Conservation (phyloP, 1,140 invertebrate species). For the Rhyacophila brunnea region DNA sequence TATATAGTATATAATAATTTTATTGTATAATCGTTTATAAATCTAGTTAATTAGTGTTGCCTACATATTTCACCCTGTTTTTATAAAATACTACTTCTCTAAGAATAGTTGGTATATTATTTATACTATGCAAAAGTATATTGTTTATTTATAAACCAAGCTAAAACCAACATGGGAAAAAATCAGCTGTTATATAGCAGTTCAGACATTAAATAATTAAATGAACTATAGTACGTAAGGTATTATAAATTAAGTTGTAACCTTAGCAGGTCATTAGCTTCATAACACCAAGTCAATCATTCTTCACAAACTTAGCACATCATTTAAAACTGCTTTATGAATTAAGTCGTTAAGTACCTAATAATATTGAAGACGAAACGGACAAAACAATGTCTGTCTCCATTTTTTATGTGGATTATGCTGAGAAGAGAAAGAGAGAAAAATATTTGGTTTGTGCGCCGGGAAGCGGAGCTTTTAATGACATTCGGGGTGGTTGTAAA, state of each 20-base stretch:
- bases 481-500: conserved; percentile 31
- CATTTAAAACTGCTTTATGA: conserved; percentile 28
- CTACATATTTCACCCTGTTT: too few relatives aligned
- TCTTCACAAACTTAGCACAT: conserved; percentile 14
- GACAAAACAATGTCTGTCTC: conserved; percentile 11
- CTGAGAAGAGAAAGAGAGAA: not conserved
- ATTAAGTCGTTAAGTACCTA: conserved; percentile 20
- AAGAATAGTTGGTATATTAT: too few relatives aligned
- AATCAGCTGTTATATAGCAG: too few relatives aligned
- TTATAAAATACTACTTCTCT: too few relatives aligned
- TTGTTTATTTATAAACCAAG: too few relatives aligned
- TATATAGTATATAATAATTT: too few relatives aligned
- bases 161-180: too few relatives aligned
- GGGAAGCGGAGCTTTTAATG: conserved; percentile 29
- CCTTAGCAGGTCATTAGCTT: not conserved
- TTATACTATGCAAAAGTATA: too few relatives aligned
- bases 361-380: not conserved
- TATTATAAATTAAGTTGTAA: not conserved
- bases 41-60: too few relatives aligned
- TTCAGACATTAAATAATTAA: too few relatives aligned
- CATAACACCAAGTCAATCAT: conserved; percentile 14
- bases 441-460: conserved; percentile 2
- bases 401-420: conserved; percentile 12
- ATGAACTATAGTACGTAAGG: too few relatives aligned
- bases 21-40: too few relatives aligned